A percentile compares a stretch with the other conserved stretches of the same genome.
phyloP scores from a whole-genome alignment of 2,888 invertebrate species.

The Psylliodes chrysocephalus region DNA sequence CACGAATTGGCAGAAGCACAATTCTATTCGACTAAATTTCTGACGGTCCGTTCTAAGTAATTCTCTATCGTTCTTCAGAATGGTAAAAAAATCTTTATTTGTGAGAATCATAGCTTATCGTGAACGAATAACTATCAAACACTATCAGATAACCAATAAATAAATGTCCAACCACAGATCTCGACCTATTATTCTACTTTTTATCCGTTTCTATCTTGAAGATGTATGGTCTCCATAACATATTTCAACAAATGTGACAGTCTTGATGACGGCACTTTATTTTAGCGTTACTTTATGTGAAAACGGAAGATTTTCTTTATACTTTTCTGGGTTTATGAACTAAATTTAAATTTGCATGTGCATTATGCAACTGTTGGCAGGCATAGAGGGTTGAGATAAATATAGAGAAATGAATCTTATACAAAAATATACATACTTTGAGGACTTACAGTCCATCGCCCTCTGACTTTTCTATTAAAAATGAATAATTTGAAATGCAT shows the following conservation, averaged over 20 bases:
- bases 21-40: background rate
- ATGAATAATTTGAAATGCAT: too few species aligned
- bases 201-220: conserved; percentile 27
- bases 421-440: too few species aligned
- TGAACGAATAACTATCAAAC: conserved; percentile 30
- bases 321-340: background rate
- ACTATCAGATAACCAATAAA: conserved; percentile 31
- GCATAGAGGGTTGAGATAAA: too few species aligned
- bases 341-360: conserved; percentile 6
- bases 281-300: conserved; percentile 23
- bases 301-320: background rate
- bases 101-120: conserved; percentile 31
- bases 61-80: conserved; percentile 12
- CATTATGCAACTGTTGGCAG: background rate
- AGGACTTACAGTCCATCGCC: too few species aligned
- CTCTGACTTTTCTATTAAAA: too few species aligned
- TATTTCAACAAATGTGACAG: conserved; percentile 33
- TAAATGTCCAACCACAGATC: conserved; percentile 29
- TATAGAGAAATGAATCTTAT: too few species aligned
- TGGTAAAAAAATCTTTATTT: conserved; percentile 21
- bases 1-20: background rate
- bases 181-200: conserved; percentile 30
- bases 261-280: conserved; percentile 32
- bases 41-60: conserved; percentile 1
- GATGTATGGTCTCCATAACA: conserved; percentile 31